Evolutionary conservation across 2,797 vertebrate species (phyloP).

Genomic region (Sternotherus odoratus): DNA sequence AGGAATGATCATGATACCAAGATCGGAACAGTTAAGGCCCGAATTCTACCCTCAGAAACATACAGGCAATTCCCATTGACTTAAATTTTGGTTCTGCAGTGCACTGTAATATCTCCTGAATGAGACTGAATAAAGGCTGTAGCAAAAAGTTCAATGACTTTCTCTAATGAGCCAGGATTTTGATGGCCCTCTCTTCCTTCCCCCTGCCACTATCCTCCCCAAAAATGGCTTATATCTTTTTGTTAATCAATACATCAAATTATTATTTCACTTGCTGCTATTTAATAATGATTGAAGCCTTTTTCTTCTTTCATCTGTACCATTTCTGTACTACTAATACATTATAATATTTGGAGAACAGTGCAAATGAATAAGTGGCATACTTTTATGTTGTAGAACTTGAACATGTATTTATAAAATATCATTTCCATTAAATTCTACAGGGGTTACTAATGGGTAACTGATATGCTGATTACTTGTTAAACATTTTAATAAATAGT

Average conservation of each 20-base stretch:
- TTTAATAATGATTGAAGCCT: neutral
- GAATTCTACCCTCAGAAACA: constrained; percentile 23
- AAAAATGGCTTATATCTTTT: neutral
- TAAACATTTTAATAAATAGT: constrained; percentile 59
- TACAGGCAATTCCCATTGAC: constrained; percentile 29
- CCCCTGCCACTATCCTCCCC: neutral
- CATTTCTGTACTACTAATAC: neutral
- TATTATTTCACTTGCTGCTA: neutral
- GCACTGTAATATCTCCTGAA: neutral
- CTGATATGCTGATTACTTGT: constrained; percentile 34
- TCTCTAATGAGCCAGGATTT: neutral
- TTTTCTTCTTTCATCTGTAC: neutral
- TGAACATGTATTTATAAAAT: constrained; percentile 17
- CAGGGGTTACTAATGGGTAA: constrained; percentile 34
- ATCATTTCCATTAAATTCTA: constrained; percentile 11
- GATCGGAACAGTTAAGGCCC: constrained; percentile 33
- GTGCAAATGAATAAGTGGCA: neutral
- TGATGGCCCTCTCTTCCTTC: neutral
- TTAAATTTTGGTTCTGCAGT: neutral
- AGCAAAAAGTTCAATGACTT: constrained; percentile 29
- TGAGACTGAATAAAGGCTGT: neutral
- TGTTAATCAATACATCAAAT: neutral
- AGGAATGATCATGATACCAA: constrained; percentile 56
- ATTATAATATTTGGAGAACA: neutral
- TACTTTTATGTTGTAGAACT: neutral